Evolutionary conservation across 2,888 invertebrate genomes (phyloP), one percentile per base, ranked within the genome.

Genomic region (Elgonia sp.): DNA sequence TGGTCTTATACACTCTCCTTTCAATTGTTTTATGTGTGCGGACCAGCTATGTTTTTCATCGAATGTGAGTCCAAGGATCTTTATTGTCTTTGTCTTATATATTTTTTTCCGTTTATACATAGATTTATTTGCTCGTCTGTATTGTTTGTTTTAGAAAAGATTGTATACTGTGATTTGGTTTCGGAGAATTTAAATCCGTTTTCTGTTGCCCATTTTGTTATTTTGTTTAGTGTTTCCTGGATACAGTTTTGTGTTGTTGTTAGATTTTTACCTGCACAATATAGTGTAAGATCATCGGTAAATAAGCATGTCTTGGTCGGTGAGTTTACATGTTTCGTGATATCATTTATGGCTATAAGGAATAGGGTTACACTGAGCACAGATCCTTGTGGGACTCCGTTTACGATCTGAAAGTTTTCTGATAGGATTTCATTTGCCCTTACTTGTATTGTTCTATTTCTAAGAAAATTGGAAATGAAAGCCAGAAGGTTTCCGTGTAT

Each of bases 41-140:
- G 29, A 29, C 53, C 50, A 70, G 1, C 53, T 53, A 16, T 53
- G 53, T 70, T 70, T 70, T n/a, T 50, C 50, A 37, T 70, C 70
- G 21, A 70, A 70, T 7, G 2, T 14, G 7, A 46, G 46, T 2
- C 46, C 46, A 7, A 46, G 46, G 3, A 46, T 46, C 7, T 46
- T 46, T 2, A 46, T 16, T 2, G 16, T 16, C 1, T 46, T 46
- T 14, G 3, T 46, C 16, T 7, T 46, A 10, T 46, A 5, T 10
- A 46, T 2, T 46, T 46, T 46, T 16, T 46, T 46, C 16, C 10
- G 1, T 7, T 46, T 5, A 16, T 16, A n/a, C 7, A 5, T 10
- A 46, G 46, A 16, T 46, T 46, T 2, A 46, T 46, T 16, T 16
- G 2, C 16, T 5, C 1, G 7, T 46, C n/a, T n/a, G n/a, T 46